A percentile compares a stretch with the other conserved stretches of the same genome.
Conservation (phyloP, 2,888 invertebrate species). For the Thymelicus sylvestris region DNA sequence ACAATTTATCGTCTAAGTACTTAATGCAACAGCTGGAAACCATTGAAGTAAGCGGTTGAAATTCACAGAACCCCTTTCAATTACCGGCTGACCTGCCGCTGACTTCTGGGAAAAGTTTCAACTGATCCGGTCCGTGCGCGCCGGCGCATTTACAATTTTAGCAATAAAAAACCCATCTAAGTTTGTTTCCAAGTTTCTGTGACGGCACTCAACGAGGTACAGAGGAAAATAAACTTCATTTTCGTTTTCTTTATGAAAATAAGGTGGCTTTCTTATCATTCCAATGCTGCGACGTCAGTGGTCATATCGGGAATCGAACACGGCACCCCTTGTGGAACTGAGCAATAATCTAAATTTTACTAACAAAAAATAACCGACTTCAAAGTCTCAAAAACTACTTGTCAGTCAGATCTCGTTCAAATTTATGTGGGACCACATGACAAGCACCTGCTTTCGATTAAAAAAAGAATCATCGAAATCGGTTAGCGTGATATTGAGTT, state of each 20-base stretch:
- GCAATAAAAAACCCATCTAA: constrained; percentile 26
- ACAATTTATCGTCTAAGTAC: neutral
- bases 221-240: constrained; percentile 8
- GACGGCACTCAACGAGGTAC: neutral
- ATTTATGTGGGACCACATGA: too few relatives aligned
- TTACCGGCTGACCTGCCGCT: constrained; percentile 14
- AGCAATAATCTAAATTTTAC: too few relatives aligned
- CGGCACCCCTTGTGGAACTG: too few relatives aligned
- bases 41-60: constrained; percentile 19
- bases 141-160: constrained; percentile 20
- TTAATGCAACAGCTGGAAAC: constrained; percentile 21
- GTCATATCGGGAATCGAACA: too few relatives aligned
- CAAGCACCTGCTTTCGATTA: too few relatives aligned
- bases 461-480: too few relatives aligned
- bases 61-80: constrained; percentile 26
- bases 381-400: too few relatives aligned
- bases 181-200: constrained; percentile 14
- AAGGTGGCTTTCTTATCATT: neutral
- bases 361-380: too few relatives aligned
- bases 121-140: constrained; percentile 10
- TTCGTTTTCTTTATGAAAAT: neutral
- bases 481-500: too few relatives aligned
- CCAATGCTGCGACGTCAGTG: neutral
- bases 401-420: too few relatives aligned
- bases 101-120: constrained; percentile 20